Percentiles rank a stretch among this genome's conserved stretches.
These are phyloP conservation scores for Gryon sp. DNA, from an alignment of 1,140 invertebrate genomes.

Conservation along the genomic window DNA sequence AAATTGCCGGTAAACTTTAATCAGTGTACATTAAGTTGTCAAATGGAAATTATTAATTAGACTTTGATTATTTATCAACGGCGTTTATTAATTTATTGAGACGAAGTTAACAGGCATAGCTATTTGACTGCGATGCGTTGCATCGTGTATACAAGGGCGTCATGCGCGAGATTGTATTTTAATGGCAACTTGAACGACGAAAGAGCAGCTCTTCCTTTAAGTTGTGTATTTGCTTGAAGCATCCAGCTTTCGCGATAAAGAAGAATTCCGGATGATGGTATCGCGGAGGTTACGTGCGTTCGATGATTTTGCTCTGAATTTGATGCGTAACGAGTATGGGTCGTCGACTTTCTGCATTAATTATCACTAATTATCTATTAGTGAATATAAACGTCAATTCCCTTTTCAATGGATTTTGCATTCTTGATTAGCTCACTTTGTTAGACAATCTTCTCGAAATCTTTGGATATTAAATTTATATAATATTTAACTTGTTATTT, in stretches of 20 bases:
- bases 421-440: no score
- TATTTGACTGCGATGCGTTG: slow-evolving; percentile 6
- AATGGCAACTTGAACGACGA: slow-evolving; percentile 31
- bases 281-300: slow-evolving; percentile 27
- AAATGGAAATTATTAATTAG: slow-evolving; percentile 29
- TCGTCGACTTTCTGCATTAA: slow-evolving; percentile 14
- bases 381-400: no score
- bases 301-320: slow-evolving; percentile 34
- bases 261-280: slow-evolving; percentile 44
- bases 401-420: no score
- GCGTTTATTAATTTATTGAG: slow-evolving; percentile 28
- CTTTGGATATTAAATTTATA: no score
- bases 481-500: no score
- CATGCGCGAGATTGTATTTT: slow-evolving; percentile 42
- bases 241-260: slow-evolving; percentile 29
- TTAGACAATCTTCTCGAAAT: no score
- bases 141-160: slow-evolving; percentile 30
- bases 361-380: no score
- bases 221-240: slow-evolving; percentile 28
- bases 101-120: slow-evolving; percentile 2
- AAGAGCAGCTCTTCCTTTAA: slow-evolving; percentile 24
- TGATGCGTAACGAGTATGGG: slow-evolving; percentile 29
- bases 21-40: no score
- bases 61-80: slow-evolving; percentile 28
- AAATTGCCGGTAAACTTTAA: no score